phyloP scores from a whole-genome alignment of 2,113 vertebrate species.

The Malurus alboscapulatus region DNA sequence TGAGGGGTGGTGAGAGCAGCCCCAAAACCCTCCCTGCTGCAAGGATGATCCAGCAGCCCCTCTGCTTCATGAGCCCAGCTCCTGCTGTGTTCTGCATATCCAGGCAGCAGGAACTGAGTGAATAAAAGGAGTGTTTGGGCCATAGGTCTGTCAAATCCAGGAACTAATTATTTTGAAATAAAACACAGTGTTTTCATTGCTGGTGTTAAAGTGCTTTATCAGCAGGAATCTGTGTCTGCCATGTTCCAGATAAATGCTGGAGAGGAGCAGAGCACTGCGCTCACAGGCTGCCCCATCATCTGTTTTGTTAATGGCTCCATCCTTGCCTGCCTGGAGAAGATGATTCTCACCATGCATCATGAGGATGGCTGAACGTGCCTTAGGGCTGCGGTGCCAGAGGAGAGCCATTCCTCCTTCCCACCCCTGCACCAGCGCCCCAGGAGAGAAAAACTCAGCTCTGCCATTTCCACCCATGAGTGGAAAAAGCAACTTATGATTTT shows the following conservation, averaged over 20 bases:
- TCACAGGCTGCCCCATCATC: background rate
- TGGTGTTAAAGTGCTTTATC: slow-evolving; percentile 12
- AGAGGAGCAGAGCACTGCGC: background rate
- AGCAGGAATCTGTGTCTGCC: slow-evolving; percentile 37
- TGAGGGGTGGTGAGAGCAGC: background rate
- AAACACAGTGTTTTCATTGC: background rate
- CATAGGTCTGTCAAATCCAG: background rate
- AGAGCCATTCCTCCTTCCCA: background rate
- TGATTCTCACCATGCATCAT: background rate
- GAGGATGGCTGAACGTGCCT: background rate
- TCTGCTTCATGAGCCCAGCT: background rate
- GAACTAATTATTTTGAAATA: background rate
- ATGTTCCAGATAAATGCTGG: slow-evolving; percentile 5
- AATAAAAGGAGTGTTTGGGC: background rate
- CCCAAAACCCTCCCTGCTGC: background rate
- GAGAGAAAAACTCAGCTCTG: background rate
- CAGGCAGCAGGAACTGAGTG: background rate
- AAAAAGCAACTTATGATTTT: background rate
- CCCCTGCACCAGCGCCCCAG: background rate
- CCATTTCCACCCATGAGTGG: background rate
- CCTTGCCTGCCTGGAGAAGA: background rate
- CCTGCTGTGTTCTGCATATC: background rate
- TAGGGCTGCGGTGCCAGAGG: background rate
- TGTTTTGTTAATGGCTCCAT: slow-evolving; percentile 19
- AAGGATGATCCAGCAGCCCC: background rate